A percentile compares a stretch with the other conserved stretches of the same genome.
phyloP scores from a whole-genome alignment of 2,113 vertebrate species.

The Suncus etruscus region DNA sequence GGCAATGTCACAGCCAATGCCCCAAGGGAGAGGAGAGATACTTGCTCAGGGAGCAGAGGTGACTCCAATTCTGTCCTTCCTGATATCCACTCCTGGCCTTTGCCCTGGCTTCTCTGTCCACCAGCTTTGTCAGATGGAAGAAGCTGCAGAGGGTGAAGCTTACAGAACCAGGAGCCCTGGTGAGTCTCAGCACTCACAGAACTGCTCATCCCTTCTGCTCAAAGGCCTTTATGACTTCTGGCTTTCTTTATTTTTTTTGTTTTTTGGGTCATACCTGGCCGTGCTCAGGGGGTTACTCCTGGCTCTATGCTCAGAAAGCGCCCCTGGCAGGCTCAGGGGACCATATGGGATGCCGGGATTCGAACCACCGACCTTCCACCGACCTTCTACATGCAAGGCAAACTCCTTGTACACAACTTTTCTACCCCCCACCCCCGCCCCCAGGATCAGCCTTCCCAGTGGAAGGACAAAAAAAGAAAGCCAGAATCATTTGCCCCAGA shows the following conservation, averaged over 20 bases:
- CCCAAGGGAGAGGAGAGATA: not conserved
- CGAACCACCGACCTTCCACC: no score
- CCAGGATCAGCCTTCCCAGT: no score
- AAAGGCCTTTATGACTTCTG: not conserved
- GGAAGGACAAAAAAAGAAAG: no score
- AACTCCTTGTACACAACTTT: no score
- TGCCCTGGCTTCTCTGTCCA: not conserved
- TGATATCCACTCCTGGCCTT: not conserved
- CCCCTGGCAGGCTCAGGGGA: no score
- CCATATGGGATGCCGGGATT: no score
- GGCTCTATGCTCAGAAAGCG: no score
- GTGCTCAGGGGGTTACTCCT: no score
- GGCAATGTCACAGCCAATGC: not conserved
- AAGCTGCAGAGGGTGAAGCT: not conserved
- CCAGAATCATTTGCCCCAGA: no score
- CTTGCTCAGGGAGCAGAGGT: not conserved
- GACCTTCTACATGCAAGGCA: no score
- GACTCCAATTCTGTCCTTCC: not conserved
- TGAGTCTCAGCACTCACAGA: not conserved
- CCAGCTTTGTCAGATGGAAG: not conserved
- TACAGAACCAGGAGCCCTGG: not conserved
- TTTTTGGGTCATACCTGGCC: not conserved
- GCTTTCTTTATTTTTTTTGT: not conserved
- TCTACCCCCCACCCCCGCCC: no score
- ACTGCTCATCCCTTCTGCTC: not conserved